Evolutionary conservation across 2,888 invertebrate genomes (phyloP).

Genomic region (Zhuqinia jingwanae): DNA sequence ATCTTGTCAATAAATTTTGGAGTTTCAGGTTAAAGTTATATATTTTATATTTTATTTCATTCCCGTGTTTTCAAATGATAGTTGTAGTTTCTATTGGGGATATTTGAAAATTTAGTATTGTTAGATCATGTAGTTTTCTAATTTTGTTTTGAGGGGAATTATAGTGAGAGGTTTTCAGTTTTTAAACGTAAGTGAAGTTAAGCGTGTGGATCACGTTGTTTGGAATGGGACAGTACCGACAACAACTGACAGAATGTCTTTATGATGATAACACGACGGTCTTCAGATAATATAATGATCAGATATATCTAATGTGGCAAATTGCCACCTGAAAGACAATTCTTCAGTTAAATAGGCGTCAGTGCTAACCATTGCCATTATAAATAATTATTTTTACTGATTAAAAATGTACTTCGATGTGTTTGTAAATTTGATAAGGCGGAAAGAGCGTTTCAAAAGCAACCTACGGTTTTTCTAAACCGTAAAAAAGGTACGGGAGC

Average conservation of each 20-base stretch:
- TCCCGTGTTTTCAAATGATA: background rate
- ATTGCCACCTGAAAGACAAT: slow-evolving; percentile 53
- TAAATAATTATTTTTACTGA: too few relatives aligned
- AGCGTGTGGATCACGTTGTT: too few relatives aligned
- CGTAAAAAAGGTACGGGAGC: slow-evolving; percentile 85
- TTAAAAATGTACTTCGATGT: too few relatives aligned
- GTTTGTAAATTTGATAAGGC: slow-evolving; percentile 83
- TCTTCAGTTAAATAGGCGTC: background rate
- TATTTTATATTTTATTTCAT: background rate
- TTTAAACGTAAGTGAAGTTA: too few relatives aligned
- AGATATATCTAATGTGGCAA: slow-evolving; percentile 56
- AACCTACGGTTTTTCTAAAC: slow-evolving; percentile 94
- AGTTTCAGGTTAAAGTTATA: background rate
- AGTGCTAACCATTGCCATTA: background rate
- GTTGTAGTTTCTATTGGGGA: too few relatives aligned
- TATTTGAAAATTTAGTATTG: too few relatives aligned
- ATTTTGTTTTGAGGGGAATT: too few relatives aligned
- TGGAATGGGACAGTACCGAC: too few relatives aligned
- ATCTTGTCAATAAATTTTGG: background rate
- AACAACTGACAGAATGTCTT: slow-evolving; percentile 30
- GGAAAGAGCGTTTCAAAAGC: slow-evolving; percentile 97
- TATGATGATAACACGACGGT: slow-evolving; percentile 85
- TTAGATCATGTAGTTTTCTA: too few relatives aligned
- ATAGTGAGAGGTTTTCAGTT: too few relatives aligned
- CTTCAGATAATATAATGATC: slow-evolving; percentile 82